A percentile compares a stretch with the other conserved stretches of the same genome.
Evolutionary conservation across 2,888 invertebrate species (phyloP).

Genomic region (Hecatera dysodea): DNA sequence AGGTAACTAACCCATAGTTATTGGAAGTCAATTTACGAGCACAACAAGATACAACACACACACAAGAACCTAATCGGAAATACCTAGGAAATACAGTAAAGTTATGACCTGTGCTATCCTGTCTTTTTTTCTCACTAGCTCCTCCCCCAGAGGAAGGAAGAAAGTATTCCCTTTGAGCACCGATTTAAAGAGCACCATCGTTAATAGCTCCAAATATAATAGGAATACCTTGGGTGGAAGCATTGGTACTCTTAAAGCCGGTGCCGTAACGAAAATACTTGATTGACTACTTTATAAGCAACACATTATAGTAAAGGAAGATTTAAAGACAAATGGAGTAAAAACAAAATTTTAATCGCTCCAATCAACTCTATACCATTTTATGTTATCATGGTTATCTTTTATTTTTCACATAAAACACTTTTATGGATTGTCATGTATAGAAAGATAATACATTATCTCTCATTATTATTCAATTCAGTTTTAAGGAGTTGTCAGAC

Average conservation of each 20-base stretch:
- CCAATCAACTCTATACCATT: constrained; percentile 50
- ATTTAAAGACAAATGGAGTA: constrained; percentile 22
- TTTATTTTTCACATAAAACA: constrained; percentile 58
- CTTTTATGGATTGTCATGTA: constrained; percentile 49
- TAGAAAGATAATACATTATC: constrained; percentile 45
- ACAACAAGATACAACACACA: too few species aligned
- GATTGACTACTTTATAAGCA: background rate
- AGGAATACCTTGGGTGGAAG: too few species aligned
- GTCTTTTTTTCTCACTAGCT: too few species aligned
- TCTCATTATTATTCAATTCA: constrained; percentile 47
- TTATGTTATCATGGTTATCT: constrained; percentile 20
- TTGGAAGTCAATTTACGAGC: background rate
- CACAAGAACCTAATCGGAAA: background rate
- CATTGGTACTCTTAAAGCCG: too few species aligned
- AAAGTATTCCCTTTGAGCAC: too few species aligned
- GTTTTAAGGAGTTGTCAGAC: constrained; percentile 32
- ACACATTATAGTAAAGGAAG: background rate
- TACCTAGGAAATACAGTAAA: background rate
- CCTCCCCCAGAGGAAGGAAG: too few species aligned
- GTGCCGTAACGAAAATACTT: constrained; percentile 1
- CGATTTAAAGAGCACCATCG: too few species aligned
- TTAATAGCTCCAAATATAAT: too few species aligned
- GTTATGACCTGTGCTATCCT: background rate
- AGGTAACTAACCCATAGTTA: background rate
- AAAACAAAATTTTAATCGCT: constrained; percentile 20